Evolutionary conservation across 2,113 vertebrate genomes (phyloP), one percentile per base, ranked within the genome.

Genomic region (Antechinus flavipes): DNA sequence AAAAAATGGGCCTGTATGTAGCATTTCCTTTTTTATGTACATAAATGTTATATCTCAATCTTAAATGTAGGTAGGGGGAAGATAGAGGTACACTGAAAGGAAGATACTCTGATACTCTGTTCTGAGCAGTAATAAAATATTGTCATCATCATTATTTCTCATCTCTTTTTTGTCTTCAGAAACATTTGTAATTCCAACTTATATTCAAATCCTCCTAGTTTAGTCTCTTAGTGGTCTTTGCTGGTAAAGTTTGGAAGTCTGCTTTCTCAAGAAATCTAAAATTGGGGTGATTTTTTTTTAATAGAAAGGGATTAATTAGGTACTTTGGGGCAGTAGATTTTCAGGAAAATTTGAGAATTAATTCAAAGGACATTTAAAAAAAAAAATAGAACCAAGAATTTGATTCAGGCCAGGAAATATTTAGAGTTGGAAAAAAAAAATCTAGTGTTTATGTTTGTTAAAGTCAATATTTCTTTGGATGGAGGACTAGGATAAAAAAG

Each of bases 141-240:
- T 8, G 9, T 89, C 46, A 10, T 54, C 8, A 61, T 22, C n/a
- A 84, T 84, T 23, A 42, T 26, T 68, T 90, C 94, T 76, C 35
- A 46, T 58, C 90, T 91, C 90, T 90, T 30, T 68, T 68, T 93
- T 96, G 68, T 23, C 23, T 7, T 49, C 91, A 91, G 55, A 12
- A 58, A 50, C 53, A 24, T 2, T 35, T 14, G 23, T 12, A 76
- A 91, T n/a, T 84, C 42, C 50, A 0, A 24, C 24, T 76, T 6
- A 0, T 58, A 54, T 54, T 56, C 90, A 76, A 10, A 54, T 11
- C 53, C 55, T 24, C 55, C 89, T 91, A 68, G n/a, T 46, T 53
- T 54, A 90, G 30, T 93, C 26, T 76, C 46, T 52, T 52, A 1
- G 3, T 50, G 47, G 23, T 26, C 30, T 94, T 91, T 92, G 46